A percentile compares a stretch with the other conserved stretches of the same genome.
Evolutionary conservation across 2,113 vertebrate genomes (phyloP).

Genomic region (Pachycephala philippinensis): DNA sequence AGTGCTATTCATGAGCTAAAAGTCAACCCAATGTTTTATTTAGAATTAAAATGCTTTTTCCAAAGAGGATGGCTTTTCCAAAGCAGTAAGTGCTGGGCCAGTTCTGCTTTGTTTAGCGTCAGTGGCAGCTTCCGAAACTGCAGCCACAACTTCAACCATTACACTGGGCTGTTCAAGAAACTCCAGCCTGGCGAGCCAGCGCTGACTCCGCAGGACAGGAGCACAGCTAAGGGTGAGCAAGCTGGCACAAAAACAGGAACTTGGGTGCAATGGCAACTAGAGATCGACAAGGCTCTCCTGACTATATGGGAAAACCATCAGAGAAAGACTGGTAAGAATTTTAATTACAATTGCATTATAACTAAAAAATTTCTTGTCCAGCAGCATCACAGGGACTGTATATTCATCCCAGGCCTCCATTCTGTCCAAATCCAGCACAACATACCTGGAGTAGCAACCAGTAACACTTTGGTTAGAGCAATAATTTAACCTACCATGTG

Average conservation of each 20-base stretch:
- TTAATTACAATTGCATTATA: background rate
- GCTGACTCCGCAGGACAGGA: background rate
- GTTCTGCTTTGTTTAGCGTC: background rate
- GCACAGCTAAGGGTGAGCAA: background rate
- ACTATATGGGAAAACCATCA: background rate
- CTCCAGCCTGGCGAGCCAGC: background rate
- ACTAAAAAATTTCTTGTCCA: background rate
- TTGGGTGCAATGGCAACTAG: background rate
- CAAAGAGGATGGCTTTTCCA: background rate
- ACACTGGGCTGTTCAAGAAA: background rate
- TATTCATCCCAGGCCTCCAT: background rate
- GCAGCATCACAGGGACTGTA: background rate
- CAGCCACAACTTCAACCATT: background rate
- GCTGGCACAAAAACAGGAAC: background rate
- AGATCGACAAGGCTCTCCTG: background rate
- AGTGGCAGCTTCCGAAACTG: background rate
- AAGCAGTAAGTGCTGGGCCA: background rate
- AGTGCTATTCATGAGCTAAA: conserved; percentile 45
- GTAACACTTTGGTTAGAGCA: background rate
- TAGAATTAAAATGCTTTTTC: conserved; percentile 42
- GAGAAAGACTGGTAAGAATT: background rate
- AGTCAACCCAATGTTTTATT: conserved; percentile 50
- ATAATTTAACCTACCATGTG: background rate
- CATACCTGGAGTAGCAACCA: background rate
- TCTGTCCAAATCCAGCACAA: background rate